Base-by-base conservation (phyloP, 2,888 invertebrate genomes). In the Papilio protenor region DNA sequence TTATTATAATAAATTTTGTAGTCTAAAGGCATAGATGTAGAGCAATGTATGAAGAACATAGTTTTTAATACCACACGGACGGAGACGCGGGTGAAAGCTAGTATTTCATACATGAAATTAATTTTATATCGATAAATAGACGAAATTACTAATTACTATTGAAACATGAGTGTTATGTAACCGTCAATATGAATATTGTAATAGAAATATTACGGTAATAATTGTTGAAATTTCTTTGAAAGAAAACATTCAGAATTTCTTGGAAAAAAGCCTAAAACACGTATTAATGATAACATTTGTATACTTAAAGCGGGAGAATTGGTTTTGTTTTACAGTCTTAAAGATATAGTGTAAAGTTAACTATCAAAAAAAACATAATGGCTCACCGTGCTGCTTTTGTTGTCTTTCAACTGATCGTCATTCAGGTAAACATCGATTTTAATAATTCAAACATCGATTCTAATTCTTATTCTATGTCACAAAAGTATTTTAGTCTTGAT, bases 361-460 rank as follows among this genome's bases (percentile, higher is more conserved):
- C 16, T 64, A 71, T 75, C 16, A 52, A 21, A 75, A 21, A 75
- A n/a, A 77, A 47, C 52, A 83, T 81, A 76, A 84, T 84, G 84
- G 80, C 80, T 61, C 59, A 79, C 45, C 71, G 75, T 33, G 57
- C 77, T 49, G 80, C 57, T 11, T 64, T 82, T 52, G 14, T 81
- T 12, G 73, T 76, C 4, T 27, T 84, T 40, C 82, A 83, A 77
- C 79, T 81, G 16, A 75, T 84, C 59, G 33, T 83, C 0, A 61
- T 83, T 0, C 83, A 84, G 84, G 84, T 84, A 82, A 73, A 55
- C 52, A 49, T 23, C 12, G 11, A 52, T 23, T 11, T 12, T 40
- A 40, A 40, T 40, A 40, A 23, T 59, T 23, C 2, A 12, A 12
- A 59, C 4, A 59, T 59, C 10, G 40, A 8, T 59, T 59, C 23